Evolutionary conservation across 2,113 vertebrate genomes (phyloP), one percentile per base, ranked within the genome.

Genomic region (Onychorhynchus coronatus): DNA sequence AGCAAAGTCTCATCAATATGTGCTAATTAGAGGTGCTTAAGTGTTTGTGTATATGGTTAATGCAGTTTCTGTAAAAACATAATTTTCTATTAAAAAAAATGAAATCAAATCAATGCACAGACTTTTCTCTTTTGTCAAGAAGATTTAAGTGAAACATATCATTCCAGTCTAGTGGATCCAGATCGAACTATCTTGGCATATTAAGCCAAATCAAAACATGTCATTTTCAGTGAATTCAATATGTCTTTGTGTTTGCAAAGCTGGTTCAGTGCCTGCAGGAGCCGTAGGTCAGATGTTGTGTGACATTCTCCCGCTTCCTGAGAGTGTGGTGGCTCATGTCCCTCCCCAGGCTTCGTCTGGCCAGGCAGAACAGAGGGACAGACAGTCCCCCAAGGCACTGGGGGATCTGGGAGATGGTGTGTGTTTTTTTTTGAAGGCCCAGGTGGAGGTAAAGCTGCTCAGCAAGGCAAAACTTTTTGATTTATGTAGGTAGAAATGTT

Each of bases 191-290:
- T 15, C 75, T 85, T 31, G 39, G 78, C 72, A 23, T 46, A 86
- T 67, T 73, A 85, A 93, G 10, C 56, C 83, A 39, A 95, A 95
- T 71, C 59, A 92, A 92, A 94, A 67, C 65, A 73, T 35, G 52
- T 53, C 14, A 61, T 94, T 96, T 86, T 42, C 61, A 55, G 75
- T 52, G 55, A 92, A 85, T 86, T 85, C 85, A 14, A 0, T 19
- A 4, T 90, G 59, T 23, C 75, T 71, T 50, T 63, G n/a, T 58
- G 63, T 27, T 80, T 83, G 28, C 42, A 56, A 75, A 16, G 79
- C 82, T 44, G 42, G 50, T 66, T 49, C 67, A 19, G 63, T 4
- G 25, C 55, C 72, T n/a, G 39, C 59, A 49, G 89, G 82, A 88
- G 33, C 22, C 39, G 12, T 12, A 9, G 59, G 18, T 67, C 4